Evolutionary conservation across 1,140 invertebrate species (phyloP).

Genomic region (Akabosia matsudoensis): DNA sequence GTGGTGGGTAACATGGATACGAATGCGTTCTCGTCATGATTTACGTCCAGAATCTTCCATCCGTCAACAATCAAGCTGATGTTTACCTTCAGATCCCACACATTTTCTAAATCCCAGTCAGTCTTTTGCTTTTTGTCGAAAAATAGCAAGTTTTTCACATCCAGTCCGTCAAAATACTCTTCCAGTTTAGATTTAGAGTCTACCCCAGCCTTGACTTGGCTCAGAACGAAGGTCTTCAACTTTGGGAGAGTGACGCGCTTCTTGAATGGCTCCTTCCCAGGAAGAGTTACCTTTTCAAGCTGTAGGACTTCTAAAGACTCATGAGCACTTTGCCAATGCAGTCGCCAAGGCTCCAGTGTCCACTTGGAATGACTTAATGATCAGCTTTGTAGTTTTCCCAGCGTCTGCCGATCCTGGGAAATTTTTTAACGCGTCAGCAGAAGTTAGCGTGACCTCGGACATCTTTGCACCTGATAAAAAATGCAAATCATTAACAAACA

Average conservation of each 20-base stretch:
- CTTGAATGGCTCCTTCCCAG: not conserved
- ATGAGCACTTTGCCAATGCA: not conserved
- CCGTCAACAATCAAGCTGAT: slow-evolving; percentile 3
- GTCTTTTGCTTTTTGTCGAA: not conserved
- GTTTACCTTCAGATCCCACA: slow-evolving; percentile 12
- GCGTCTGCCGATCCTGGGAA: not conserved
- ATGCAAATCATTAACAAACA: not conserved
- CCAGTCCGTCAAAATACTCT: not conserved
- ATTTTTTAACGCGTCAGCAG: not conserved
- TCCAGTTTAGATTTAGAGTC: not conserved
- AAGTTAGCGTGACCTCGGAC: not conserved
- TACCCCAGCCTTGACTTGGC: slow-evolving; percentile 3
- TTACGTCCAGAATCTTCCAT: not conserved
- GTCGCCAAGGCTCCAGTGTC: not conserved
- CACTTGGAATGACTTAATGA: not conserved
- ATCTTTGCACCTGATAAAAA: not conserved
- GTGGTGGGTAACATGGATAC: not conserved
- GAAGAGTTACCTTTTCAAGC: not conserved
- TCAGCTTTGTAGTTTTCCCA: not conserved
- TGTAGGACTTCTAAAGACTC: not conserved
- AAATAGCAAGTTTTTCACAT: not conserved
- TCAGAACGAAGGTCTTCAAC: not conserved
- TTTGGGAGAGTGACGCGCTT: slow-evolving; percentile 1
- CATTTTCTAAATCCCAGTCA: not conserved
- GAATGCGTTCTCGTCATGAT: not conserved